phyloP scores from a whole-genome alignment of 2,113 vertebrate species.

The Erythrolamprus reginae region DNA sequence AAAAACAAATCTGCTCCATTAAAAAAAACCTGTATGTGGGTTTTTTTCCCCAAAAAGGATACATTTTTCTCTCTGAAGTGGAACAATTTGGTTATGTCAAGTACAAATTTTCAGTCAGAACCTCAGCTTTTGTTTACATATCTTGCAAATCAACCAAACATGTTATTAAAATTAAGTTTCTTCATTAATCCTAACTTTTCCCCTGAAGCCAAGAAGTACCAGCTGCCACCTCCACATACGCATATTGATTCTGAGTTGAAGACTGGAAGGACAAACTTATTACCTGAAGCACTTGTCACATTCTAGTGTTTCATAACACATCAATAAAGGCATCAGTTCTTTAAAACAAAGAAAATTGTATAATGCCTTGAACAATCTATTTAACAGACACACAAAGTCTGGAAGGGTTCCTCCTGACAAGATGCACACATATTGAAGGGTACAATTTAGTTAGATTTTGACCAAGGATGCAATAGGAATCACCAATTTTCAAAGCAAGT shows the following conservation, averaged over 20 bases:
- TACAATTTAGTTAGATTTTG: not conserved
- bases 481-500: not conserved
- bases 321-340: slow-evolving; percentile 12
- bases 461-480: not conserved
- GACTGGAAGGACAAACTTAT: slow-evolving; percentile 16
- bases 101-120: not conserved
- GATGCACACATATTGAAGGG: not conserved
- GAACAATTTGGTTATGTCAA: not conserved
- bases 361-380: slow-evolving; percentile 8
- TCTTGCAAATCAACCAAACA: not conserved
- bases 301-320: slow-evolving; percentile 10
- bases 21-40: not conserved
- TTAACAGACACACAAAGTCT: not conserved
- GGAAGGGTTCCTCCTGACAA: not conserved
- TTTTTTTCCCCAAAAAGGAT: not conserved
- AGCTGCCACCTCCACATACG: not conserved
- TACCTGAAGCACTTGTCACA: slow-evolving; percentile 10
- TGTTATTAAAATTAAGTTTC: not conserved
- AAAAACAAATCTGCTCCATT: not conserved
- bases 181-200: not conserved
- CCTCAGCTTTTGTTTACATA: not conserved
- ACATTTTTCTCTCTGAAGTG: not conserved
- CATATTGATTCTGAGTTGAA: not conserved
- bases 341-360: slow-evolving; percentile 13
- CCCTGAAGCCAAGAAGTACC: not conserved